Base-by-base conservation (phyloP, 2,113 vertebrate genomes). In the Hypanus sabinus region DNA sequence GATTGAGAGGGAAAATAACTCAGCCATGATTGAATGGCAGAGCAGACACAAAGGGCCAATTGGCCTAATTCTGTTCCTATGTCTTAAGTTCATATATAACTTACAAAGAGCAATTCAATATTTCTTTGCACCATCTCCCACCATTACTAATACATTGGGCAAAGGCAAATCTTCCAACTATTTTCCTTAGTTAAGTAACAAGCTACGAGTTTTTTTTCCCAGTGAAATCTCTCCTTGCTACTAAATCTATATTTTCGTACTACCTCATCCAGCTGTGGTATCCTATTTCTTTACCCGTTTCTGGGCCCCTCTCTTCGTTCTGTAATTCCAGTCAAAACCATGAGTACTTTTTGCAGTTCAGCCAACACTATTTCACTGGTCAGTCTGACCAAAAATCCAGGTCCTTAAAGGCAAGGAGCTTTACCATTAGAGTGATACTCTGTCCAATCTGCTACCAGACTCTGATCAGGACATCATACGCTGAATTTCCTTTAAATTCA, bases 231-330 rank as follows among this genome's bases (percentile, higher is more conserved):
- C 85, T 88, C 85, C 57, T 68, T 65, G 85, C 30, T 33, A 90
- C 62, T 90, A 90, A 90, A 90, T 68, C 14, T 65, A 60, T n/a
- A 65, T 65, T 68, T 73, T 65, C 33, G 60, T 65, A 8, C n/a
- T 65, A 33, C 30, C 65, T 65, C 60, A n/a, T 20, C 65, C 85
- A 90, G 85, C 60, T 68, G 30, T 65, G 62, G 85, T 20, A 90
- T 90, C 85, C 85, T 18, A 33, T 90, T 90, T 90, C 85, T 65
- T 33, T 65, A 65, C 62, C 57, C 83, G 46, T 87, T 87, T 55
- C 57, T 30, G 60, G 85, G 85, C 85, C 85, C 60, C 83, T 90
- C 83, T 87, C 10, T 30, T n/a, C 16, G 6, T 60, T 90, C 85
- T 68, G n/a, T 18, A 65, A 65, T 68, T 30, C 30, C 85, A 65